Conservation (phyloP, 2,888 invertebrate species). For the Ditylenchus weischeri region DNA sequence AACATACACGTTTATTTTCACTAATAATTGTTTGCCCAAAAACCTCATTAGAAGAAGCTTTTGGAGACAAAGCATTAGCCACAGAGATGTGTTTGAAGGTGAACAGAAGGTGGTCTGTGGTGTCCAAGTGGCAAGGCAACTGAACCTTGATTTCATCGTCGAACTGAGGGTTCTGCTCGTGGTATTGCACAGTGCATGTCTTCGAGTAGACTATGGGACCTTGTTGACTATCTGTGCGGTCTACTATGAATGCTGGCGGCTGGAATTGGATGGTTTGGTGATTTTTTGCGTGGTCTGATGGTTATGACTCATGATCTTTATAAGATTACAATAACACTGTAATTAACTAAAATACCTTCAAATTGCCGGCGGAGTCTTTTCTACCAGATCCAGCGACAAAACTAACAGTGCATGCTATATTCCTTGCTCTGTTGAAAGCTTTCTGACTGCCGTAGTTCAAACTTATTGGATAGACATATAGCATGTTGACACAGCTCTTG, state of each 20-base stretch:
- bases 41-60: constrained; percentile 40
- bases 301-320: too few species aligned
- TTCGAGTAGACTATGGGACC: constrained; percentile 45
- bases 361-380: constrained; percentile 58
- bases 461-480: constrained; percentile 83
- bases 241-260: constrained; percentile 30
- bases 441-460: constrained; percentile 52
- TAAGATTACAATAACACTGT: too few species aligned
- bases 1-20: neutral
- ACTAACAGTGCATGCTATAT: constrained; percentile 86
- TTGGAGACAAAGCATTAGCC: constrained; percentile 63
- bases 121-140: constrained; percentile 78
- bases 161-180: constrained; percentile 54
- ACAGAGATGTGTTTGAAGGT: constrained; percentile 94
- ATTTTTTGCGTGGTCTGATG: too few species aligned
- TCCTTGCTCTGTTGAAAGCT: constrained; percentile 71
- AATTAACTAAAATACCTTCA: constrained; percentile 67
- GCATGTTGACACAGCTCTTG: constrained; percentile 69
- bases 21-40: too few species aligned
- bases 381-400: constrained; percentile 65
- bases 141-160: constrained; percentile 73
- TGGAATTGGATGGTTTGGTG: too few species aligned
- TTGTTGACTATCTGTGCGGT: constrained; percentile 38
- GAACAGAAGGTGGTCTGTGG: constrained; percentile 85
- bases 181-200: constrained; percentile 52